phyloP scores from a whole-genome alignment of 2,888 invertebrate genomes.

The Emesis furor region DNA sequence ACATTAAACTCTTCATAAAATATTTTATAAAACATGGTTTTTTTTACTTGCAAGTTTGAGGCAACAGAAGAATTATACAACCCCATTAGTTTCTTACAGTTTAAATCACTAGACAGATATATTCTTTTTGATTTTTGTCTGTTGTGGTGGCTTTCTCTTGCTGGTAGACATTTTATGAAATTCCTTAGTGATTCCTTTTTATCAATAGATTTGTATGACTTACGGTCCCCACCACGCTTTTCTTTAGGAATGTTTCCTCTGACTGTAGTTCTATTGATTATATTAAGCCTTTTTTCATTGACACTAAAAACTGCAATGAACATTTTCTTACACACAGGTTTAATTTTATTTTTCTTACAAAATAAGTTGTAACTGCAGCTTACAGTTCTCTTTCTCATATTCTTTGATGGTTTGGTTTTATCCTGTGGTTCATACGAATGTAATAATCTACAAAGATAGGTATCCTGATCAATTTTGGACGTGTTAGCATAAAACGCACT shows the following conservation, averaged over 20 bases:
- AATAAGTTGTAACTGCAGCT: too few relatives aligned
- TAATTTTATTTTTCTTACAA: too few relatives aligned
- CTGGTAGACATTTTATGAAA: conserved; percentile 25
- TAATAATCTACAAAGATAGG: too few relatives aligned
- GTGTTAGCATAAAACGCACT: too few relatives aligned
- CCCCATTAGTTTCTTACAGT: conserved; percentile 18
- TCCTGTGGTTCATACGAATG: too few relatives aligned
- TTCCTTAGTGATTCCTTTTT: conserved; percentile 11
- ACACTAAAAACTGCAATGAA: too few relatives aligned
- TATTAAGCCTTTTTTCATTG: too few relatives aligned
- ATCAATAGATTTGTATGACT: conserved; percentile 15
- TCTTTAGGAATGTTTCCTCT: conserved; percentile 14
- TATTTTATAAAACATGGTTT: conserved; percentile 26
- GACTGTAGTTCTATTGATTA: too few relatives aligned
- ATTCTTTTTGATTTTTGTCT: conserved; percentile 19
- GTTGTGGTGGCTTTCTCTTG: conserved; percentile 22
- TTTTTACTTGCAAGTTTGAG: conserved; percentile 2
- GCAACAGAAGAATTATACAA: conserved; percentile 33
- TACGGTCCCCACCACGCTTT: conserved; percentile 22
- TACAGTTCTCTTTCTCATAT: too few relatives aligned
- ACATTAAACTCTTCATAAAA: conserved; percentile 45
- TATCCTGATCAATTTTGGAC: too few relatives aligned
- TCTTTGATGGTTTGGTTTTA: too few relatives aligned
- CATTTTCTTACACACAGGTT: too few relatives aligned
- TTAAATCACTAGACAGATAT: conserved; percentile 34